Conservation (phyloP, 2,113 vertebrate species). For the Nymphicus hollandicus region DNA sequence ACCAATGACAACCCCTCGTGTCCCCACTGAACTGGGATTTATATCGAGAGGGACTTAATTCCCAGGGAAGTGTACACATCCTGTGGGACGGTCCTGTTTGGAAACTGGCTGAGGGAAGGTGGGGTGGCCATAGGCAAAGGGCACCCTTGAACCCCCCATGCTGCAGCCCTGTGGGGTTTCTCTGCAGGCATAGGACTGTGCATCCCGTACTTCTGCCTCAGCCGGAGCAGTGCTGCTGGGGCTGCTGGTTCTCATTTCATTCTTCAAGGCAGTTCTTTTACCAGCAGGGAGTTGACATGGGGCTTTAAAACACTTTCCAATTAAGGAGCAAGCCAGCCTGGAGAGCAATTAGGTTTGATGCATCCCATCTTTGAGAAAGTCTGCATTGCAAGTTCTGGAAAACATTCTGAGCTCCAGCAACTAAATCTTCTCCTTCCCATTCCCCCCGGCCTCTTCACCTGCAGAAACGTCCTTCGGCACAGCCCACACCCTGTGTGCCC, state of each 20-base stretch:
- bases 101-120: background rate
- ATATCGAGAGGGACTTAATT: background rate
- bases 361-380: slow-evolving; percentile 16
- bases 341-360: slow-evolving; percentile 69
- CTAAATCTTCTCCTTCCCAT: slow-evolving; percentile 19
- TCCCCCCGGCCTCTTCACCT: background rate
- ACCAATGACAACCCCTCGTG: background rate
- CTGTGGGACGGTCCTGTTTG: background rate
- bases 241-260: background rate
- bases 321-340: slow-evolving; percentile 59
- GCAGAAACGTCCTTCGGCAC: background rate
- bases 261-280: background rate
- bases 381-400: slow-evolving; percentile 42
- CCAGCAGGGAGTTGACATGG: background rate
- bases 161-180: background rate
- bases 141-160: background rate
- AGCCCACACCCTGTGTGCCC: background rate
- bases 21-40: background rate
- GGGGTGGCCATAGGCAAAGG: background rate
- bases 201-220: background rate
- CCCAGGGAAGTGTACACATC: background rate
- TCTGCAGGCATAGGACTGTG: background rate
- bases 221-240: background rate
- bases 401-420: slow-evolving; percentile 17
- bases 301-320: slow-evolving; percentile 66